Evolutionary conservation across 2,113 vertebrate species (phyloP).

Genomic region (Hassar affinis): DNA sequence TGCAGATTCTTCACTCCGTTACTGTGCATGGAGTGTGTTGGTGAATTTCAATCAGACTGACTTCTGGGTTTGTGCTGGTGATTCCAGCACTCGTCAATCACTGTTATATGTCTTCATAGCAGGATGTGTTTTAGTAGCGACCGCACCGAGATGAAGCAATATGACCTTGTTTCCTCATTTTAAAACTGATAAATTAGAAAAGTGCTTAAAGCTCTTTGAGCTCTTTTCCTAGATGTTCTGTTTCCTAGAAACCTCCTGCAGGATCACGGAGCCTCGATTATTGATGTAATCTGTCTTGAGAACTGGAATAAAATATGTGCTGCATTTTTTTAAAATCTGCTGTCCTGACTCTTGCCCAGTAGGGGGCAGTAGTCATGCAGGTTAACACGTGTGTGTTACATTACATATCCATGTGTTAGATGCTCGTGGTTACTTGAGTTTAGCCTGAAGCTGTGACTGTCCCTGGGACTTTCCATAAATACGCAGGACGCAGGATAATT

Average conservation of each 20-base stretch:
- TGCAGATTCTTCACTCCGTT: no score
- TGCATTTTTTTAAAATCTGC: not conserved
- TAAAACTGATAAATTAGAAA: no score
- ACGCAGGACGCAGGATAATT: constrained; percentile 4
- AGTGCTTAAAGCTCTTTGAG: no score
- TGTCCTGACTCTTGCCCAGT: constrained; percentile 52
- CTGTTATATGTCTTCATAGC: not conserved
- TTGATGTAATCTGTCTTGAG: not conserved
- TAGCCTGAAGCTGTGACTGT: not conserved
- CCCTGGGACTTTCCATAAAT: not conserved
- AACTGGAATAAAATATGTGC: not conserved
- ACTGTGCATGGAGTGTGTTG: not conserved
- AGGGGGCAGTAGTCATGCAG: constrained; percentile 52
- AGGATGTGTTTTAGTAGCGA: not conserved
- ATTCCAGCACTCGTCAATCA: no score
- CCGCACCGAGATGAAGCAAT: not conserved
- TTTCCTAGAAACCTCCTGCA: not conserved
- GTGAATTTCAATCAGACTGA: not conserved
- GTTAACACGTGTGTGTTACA: not conserved
- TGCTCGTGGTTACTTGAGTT: constrained; percentile 13
- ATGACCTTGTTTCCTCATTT: not conserved
- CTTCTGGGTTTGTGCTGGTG: not conserved
- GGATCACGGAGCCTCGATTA: not conserved
- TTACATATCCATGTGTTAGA: not conserved
- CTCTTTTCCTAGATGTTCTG: no score